Percentiles rank a stretch among this genome's conserved stretches.
phyloP scores from a whole-genome alignment of 2,888 invertebrate genomes.

The Tholera decimalis region DNA sequence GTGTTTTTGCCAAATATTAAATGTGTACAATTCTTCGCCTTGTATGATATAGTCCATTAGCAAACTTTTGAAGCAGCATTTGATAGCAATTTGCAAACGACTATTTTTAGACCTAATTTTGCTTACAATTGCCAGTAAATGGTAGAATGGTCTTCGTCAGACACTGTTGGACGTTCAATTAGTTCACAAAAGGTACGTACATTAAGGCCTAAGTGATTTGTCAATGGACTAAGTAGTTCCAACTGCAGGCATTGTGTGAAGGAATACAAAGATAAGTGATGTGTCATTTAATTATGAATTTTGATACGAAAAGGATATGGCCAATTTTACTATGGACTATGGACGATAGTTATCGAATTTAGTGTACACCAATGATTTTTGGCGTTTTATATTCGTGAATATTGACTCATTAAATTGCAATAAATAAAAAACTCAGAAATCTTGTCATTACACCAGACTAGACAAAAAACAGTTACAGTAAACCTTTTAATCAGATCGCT shows the following conservation, averaged over 20 bases:
- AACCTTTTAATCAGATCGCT: no score
- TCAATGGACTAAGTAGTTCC: conserved; percentile 30
- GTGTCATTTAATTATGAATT: conserved; percentile 8
- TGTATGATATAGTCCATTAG: neutral
- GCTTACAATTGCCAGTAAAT: conserved; percentile 39
- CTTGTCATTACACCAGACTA: no score
- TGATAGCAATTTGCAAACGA: conserved; percentile 5
- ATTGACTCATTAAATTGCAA: no score
- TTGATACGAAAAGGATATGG: no score
- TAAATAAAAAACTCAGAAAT: no score
- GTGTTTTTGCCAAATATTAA: no score
- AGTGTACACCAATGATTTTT: no score
- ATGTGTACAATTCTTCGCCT: neutral
- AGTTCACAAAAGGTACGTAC: conserved; percentile 39
- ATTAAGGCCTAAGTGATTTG: conserved; percentile 24
- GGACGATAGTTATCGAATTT: no score
- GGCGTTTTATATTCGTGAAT: no score
- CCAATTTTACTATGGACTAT: no score
- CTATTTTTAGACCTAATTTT: conserved; percentile 40
- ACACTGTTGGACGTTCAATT: conserved; percentile 43
- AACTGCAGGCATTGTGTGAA: conserved; percentile 14
- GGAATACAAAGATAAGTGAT: conserved; percentile 5
- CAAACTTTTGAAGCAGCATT: neutral
- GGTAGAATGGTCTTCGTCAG: conserved; percentile 37
- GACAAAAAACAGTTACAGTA: no score